Base-by-base conservation (phyloP, 2,113 vertebrate genomes). In the Leptosomus discolor region DNA sequence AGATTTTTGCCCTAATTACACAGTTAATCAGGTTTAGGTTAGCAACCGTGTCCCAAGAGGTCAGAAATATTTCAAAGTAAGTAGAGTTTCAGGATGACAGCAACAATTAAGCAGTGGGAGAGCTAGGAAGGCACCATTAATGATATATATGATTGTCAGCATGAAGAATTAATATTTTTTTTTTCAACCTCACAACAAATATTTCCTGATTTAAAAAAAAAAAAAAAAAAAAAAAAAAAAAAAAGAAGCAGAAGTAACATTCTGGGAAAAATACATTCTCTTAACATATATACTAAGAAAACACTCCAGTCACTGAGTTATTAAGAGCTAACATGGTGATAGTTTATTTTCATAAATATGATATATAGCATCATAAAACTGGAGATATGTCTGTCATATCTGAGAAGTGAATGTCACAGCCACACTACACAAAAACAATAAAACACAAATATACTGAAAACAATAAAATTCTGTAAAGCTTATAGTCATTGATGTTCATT, bases 281-380 rank as follows among this genome's bases (percentile, higher is more conserved):
- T 30, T 58, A 48, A 85, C 6, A 14, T 77, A 45, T 58, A 68
- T 60, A 91, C 19, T 46, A 63, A 65, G 22, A 76, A 90, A 95
- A 53, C 8, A 74, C 51, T 69, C n/a, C 58, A 92, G 58, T 84
- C 67, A 81, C 45, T 75, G 19, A 20, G 39, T 5, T 73, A 71
- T 5, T 80, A 88, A 88, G 80, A 88, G 53, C 45, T 81, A 92
- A 65, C 8, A 81, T 37, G 19, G 50, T 16, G 11, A 69, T 2
- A 5, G 48, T 96, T 97, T 97, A 92, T 97, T 97, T 94, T 77
- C 7, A 5, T 81, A 68, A 86, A 74, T 71, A 68, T 41, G 85
- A n/a, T 50, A 71, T 56, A 92, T 27, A 91, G 54, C 13, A 70
- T 92, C 11, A 51, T 86, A n/a, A 88, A 18, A 88, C 22, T 81